Evolutionary conservation across 1,140 invertebrate species (phyloP).

Genomic region (Scaptomyza graminum): DNA sequence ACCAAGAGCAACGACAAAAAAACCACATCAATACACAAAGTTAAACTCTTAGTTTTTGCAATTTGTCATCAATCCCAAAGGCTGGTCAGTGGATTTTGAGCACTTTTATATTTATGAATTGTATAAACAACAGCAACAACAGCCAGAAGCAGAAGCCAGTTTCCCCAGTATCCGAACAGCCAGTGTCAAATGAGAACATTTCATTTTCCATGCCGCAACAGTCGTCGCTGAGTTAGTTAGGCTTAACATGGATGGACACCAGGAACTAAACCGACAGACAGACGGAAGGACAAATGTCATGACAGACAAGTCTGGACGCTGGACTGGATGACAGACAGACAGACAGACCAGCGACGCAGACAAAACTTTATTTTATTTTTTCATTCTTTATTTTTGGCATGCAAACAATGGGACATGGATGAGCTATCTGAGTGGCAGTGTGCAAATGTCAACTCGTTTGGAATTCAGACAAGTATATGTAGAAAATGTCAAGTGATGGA

Average conservation of each 20-base stretch:
- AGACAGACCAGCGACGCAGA: slow-evolving; percentile 23
- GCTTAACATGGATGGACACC: slow-evolving; percentile 53
- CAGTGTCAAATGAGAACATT: slow-evolving; percentile 58
- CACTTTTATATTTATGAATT: slow-evolving; percentile 64
- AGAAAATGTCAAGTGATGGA: slow-evolving; percentile 29
- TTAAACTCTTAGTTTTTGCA: slow-evolving; percentile 1
- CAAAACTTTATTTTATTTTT: slow-evolving; percentile 29
- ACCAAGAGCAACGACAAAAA: not conserved
- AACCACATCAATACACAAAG: too few species aligned
- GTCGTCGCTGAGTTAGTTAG: slow-evolving; percentile 60
- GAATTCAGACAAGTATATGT: slow-evolving; percentile 49
- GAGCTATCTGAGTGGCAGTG: slow-evolving; percentile 46
- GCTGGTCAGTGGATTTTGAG: slow-evolving; percentile 50
- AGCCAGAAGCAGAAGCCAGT: slow-evolving; percentile 15
- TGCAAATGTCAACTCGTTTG: slow-evolving; percentile 62
- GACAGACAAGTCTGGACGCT: slow-evolving; percentile 49
- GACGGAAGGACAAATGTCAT: slow-evolving; percentile 47
- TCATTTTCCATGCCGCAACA: slow-evolving; percentile 54
- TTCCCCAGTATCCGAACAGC: slow-evolving; percentile 43
- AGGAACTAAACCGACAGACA: slow-evolving; percentile 15
- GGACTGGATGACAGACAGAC: slow-evolving; percentile 27
- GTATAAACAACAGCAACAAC: slow-evolving; percentile 51
- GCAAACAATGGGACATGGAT: slow-evolving; percentile 34
- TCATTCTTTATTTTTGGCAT: slow-evolving; percentile 15
- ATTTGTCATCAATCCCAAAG: slow-evolving; percentile 44